Base-by-base conservation (phyloP, 2,888 invertebrate genomes). In the Lobophora halterata region DNA sequence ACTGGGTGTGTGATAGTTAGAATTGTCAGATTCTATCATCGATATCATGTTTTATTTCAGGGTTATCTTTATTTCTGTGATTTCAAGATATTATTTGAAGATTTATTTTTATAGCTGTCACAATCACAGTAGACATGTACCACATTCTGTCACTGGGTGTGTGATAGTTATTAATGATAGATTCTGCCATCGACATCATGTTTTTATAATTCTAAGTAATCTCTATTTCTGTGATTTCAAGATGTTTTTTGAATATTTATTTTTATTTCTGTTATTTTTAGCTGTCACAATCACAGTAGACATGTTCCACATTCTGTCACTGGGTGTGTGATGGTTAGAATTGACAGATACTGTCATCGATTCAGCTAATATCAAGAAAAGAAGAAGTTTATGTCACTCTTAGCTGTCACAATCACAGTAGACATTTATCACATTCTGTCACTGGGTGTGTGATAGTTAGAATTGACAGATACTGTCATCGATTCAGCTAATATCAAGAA, bases 361-460 rank as follows among this genome's bases (percentile, higher is more conserved):
- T n/a, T n/a, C n/a, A n/a, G n/a, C n/a, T n/a, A n/a, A n/a, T n/a
- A n/a, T n/a, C n/a, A n/a, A n/a, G n/a, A n/a, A n/a, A n/a, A n/a
- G n/a, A n/a, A n/a, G n/a, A n/a, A n/a, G n/a, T 20, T 10, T 13
- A 5, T 23, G n/a, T 28, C 29, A 31, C 5, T 23, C 5, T 8
- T 34, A 47, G 43, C 42, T 44, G 38, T 39, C 27, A 52, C 33
- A 16, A 8, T 21, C 29, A 30, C 44, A 46, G 47, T 52, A 14
- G 46, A 47, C 46, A 52, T 28, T n/a, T n/a, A 6, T 12, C 5
- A 24, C 24, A 40, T 38, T 49, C 37, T 54, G 33, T 53, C 50
- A 53, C 51, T 47, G 48, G 48, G 34, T 29, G 28, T 16, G 26
- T n/a, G n/a, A n/a, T n/a, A n/a, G n/a, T n/a, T n/a, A n/a, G n/a